Base-by-base conservation (phyloP, 92 coral and sea anemone species). In the Actinernus sp. region DNA sequence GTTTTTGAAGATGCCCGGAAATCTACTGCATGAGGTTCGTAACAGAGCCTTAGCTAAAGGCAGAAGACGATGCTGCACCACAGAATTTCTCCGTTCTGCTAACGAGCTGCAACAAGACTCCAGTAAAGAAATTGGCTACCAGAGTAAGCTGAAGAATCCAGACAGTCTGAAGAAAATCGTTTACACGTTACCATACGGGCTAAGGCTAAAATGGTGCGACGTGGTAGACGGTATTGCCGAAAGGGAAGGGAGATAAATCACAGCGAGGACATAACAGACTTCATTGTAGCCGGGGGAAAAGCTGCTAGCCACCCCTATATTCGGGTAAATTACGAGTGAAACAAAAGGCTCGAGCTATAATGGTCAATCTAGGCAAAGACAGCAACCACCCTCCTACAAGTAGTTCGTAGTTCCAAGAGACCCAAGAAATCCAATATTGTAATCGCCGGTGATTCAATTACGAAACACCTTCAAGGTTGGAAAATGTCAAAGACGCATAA, bases 61-160 rank as follows among this genome's bases (percentile, higher is more conserved):
- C 81, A 6, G 61, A 72, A 14, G 81, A 80, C 41, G 63, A 74
- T 8, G 34, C 44, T 10, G 74, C 58, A 19, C 74, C 71, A 4
- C 81, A 71, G 46, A 38, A n/a, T n/a, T n/a, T n/a, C n/a, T 47
- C 25, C 53, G 26, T 47, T 25, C 25, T 28, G 25, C 4, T 47
- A 25, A 61, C 84, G 4, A 83, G 73, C 41, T 75, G 79, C 44
- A 32, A 50, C 9, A 75, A 83, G 31, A 59, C 73, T 8, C 55
- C 75, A n/a, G n/a, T 28, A 83, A 28, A 18, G 84, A 75, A 30
- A 83, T 61, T 25, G 89, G 84, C 18, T 75, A 83, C 58, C 40
- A 60, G 9, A 74, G 38, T 29, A 67, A 47, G 38, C 59, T 83
- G 29, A 73, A 83, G 30, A 83, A 58, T 52, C 79, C 73, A 2